Percentiles rank a stretch among this genome's conserved stretches.
Evolutionary conservation across 2,888 invertebrate species (phyloP).

Genomic region (Leptarthrus brevirostris): DNA sequence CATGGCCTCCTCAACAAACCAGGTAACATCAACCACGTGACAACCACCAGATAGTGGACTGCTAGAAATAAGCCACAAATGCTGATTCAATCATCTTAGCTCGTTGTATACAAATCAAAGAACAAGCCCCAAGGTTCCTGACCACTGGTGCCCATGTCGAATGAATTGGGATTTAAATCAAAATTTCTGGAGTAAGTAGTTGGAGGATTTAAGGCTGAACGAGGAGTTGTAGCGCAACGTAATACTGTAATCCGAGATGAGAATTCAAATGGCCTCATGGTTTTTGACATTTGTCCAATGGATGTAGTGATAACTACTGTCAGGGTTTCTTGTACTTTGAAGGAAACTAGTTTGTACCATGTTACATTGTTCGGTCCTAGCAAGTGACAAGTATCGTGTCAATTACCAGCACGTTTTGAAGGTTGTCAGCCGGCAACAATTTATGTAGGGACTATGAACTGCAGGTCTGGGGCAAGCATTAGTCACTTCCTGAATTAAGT

Average conservation of each 20-base stretch:
- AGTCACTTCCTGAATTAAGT: too few relatives aligned
- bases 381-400: background rate
- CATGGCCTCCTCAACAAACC: background rate
- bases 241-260: background rate
- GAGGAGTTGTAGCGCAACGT: background rate
- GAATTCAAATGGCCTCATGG: conserved; percentile 5
- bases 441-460: background rate
- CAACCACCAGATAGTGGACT: background rate
- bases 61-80: conserved; percentile 11
- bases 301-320: background rate
- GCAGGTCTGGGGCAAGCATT: too few relatives aligned
- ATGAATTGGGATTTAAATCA: conserved; percentile 19
- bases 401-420: background rate
- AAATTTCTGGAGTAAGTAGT: background rate
- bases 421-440: background rate
- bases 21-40: conserved; percentile 5
- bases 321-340: background rate
- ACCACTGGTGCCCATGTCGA: background rate
- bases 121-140: background rate
- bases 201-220: conserved; percentile 10
- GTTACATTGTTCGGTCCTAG: too few relatives aligned
- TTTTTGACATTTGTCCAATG: conserved; percentile 3
- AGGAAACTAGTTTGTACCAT: conserved; percentile 2
- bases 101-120: conserved; percentile 17
- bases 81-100: conserved; percentile 17